Percentiles rank a stretch among this genome's conserved stretches.
phyloP scores from a whole-genome alignment of 37 sponge, comb jelly and placozoan species.

The Spongia lamella region DNA sequence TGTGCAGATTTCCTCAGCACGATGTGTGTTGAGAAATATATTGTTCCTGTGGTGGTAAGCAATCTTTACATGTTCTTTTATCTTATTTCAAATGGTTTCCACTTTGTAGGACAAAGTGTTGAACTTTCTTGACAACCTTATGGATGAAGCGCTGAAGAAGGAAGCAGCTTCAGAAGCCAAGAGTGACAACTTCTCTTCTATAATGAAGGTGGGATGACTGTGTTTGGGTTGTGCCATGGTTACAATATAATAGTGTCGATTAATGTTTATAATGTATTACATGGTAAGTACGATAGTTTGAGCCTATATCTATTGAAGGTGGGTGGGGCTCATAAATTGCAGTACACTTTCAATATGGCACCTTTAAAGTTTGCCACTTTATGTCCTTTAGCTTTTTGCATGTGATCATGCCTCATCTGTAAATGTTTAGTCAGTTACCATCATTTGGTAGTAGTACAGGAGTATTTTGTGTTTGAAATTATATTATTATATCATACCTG shows the following conservation, averaged over 20 bases:
- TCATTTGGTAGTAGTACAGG: no score
- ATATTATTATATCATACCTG: no score
- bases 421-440: no score
- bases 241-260: neutral
- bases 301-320: neutral
- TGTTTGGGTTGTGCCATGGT: slow-evolving; percentile 2
- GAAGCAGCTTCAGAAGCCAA: slow-evolving; percentile 80
- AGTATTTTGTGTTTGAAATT: no score
- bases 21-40: slow-evolving; percentile 59
- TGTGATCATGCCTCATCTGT: no score
- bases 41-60: slow-evolving; percentile 84
- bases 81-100: neutral
- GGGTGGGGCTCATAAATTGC: neutral
- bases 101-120: slow-evolving; percentile 59
- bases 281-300: neutral
- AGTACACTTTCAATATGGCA: neutral
- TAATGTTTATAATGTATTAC: neutral
- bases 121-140: slow-evolving; percentile 71
- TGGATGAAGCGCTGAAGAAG: slow-evolving; percentile 88
- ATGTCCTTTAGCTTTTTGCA: no score
- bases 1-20: slow-evolving; percentile 85
- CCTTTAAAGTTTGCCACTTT: no score
- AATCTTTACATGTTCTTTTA: neutral
- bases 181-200: slow-evolving; percentile 80
- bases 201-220: slow-evolving; percentile 66